Evolutionary conservation across 2,113 vertebrate genomes (phyloP).

Genomic region (Podocnemis expansa): DNA sequence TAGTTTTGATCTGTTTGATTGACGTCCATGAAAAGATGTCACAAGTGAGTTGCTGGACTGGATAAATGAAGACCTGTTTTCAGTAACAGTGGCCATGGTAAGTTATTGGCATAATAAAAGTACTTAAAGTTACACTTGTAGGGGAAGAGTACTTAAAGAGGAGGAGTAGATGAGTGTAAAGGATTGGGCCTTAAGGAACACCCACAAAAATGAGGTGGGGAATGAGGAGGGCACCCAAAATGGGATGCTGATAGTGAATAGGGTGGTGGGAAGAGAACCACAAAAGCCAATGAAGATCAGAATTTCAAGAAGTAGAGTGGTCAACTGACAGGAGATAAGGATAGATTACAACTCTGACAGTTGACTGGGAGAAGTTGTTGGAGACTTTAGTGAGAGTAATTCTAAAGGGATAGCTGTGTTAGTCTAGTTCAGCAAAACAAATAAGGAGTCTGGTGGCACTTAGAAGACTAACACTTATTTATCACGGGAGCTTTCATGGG

Average conservation of each 20-base stretch:
- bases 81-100: background rate
- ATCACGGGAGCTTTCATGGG: no score
- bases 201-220: background rate
- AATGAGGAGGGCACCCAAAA: background rate
- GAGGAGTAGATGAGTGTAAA: constrained; percentile 1
- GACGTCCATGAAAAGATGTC: background rate
- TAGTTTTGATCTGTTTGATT: background rate
- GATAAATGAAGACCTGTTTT: background rate
- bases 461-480: no score
- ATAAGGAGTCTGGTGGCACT: no score
- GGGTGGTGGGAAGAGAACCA: background rate
- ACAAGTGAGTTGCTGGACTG: background rate
- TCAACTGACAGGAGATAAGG: rapidly evolving
- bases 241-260: constrained; percentile 5
- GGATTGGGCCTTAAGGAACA: constrained; percentile 11
- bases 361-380: no score
- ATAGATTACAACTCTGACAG: background rate
- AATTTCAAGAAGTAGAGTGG: background rate
- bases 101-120: background rate
- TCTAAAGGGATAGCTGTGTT: no score
- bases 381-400: background rate
- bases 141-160: background rate
- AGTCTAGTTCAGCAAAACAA: no score
- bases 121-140: constrained; percentile 10
- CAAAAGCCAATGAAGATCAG: background rate